A percentile compares a stretch with the other conserved stretches of the same genome.
phyloP scores from a whole-genome alignment of 2,797 vertebrate genomes.

The Potorous gilbertii region DNA sequence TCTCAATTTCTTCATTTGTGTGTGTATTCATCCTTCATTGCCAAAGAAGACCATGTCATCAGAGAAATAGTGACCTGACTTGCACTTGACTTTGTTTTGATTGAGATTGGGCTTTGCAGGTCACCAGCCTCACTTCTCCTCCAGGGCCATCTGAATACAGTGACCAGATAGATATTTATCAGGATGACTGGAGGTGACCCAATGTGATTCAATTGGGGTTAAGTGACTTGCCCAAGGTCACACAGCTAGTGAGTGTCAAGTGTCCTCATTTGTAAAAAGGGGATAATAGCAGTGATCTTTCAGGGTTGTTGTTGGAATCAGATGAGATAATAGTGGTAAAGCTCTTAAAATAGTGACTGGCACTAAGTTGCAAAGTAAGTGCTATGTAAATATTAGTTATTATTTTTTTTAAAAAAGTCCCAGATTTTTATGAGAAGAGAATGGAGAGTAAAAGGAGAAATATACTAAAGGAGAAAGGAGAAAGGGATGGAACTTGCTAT shows the following conservation, averaged over 20 bases:
- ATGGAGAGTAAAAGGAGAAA: neutral
- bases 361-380: neutral
- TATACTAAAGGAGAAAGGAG: neutral
- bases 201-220: too few species aligned
- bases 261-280: neutral
- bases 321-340: neutral
- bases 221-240: too few species aligned
- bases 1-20: neutral
- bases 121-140: too few species aligned
- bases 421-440: neutral
- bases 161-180: too few species aligned
- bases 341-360: neutral
- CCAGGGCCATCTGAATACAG: too few species aligned
- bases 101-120: too few species aligned
- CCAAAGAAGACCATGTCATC: too few species aligned
- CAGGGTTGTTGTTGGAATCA: neutral
- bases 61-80: too few species aligned
- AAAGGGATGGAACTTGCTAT: neutral
- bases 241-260: too few species aligned
- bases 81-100: too few species aligned
- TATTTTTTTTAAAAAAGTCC: neutral
- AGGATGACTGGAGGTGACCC: too few species aligned
- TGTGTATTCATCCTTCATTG: too few species aligned
- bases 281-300: neutral
- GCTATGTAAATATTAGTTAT: neutral